A percentile compares a stretch with the other conserved stretches of the same genome.
These are phyloP conservation scores for Drosophila subquinaria DNA, from an alignment of 2,888 invertebrate species.

Conservation along the genomic window DNA sequence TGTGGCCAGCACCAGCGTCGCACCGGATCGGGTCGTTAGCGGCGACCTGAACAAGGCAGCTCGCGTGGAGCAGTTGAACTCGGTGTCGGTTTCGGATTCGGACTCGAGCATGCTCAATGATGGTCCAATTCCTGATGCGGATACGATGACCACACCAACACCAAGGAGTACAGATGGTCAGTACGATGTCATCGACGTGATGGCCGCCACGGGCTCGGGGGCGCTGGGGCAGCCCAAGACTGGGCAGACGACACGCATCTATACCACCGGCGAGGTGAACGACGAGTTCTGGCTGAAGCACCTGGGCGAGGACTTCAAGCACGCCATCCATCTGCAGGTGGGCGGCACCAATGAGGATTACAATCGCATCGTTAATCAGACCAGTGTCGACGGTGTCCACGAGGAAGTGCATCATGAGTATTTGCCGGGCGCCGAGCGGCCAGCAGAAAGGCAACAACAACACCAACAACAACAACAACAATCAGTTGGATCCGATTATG, in stretches of 20 bases:
- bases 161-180: conserved; percentile 13
- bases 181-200: conserved; percentile 74
- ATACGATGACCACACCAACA: conserved; percentile 18
- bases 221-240: conserved; percentile 45
- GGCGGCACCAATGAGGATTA: conserved; percentile 68
- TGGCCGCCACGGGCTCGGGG: conserved; percentile 49
- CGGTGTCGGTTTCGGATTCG: conserved; percentile 5
- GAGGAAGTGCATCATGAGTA: conserved; percentile 72
- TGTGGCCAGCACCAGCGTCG: conserved; percentile 13
- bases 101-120: not conserved
- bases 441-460: conserved; percentile 30
- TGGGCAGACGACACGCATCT: conserved; percentile 77
- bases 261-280: conserved; percentile 75
- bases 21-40: conserved; percentile 20
- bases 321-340: conserved; percentile 81
- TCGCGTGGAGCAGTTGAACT: conserved; percentile 34
- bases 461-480: conserved; percentile 11
- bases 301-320: conserved; percentile 81
- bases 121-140: not conserved
- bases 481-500: not conserved
- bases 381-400: conserved; percentile 58
- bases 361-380: conserved; percentile 66
- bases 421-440: conserved; percentile 63
- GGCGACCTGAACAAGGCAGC: conserved; percentile 38
- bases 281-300: conserved; percentile 82